Base-by-base conservation (phyloP, 2,888 invertebrate genomes). In the Hecatera dysodea region DNA sequence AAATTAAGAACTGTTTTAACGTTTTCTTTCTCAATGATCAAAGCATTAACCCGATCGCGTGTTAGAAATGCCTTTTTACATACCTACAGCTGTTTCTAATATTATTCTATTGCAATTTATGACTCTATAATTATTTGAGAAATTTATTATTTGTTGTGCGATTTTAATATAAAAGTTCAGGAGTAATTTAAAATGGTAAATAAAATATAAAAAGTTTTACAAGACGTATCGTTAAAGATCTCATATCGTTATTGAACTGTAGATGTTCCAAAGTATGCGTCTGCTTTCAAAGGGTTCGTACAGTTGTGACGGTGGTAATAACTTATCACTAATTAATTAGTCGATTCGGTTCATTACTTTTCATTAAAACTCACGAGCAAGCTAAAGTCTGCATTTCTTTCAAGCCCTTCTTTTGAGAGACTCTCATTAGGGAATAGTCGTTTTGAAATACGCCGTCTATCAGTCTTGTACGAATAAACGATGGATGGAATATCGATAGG, bases 31-130 rank as follows among this genome's bases (percentile, higher is more conserved):
- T 22, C 60, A 76, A 84, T 86, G 82, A 88, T 86, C 85, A 87
- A 86, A 88, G 85, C 74, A 81, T 80, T 73, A 46, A 46, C 72
- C 78, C 71, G 72, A 88, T 90, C 75, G 89, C 89, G 87, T 85
- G 83, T 75, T 72, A 68, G 65, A 75, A 73, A 76, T 73, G 17
- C 63, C 62, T 48, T 76, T 84, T 83, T 83, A 62, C 66, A 75
- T 74, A 62, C 66, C 73, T 74, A 62, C 74, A 72, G 61, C 66
- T 78, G 80, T 53, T 67, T 72, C 73, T 81, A 84, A 79, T 83
- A 72, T 66, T 72, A 70, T 75, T 83, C 67, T 83, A 82, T 72
- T 70, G 55, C 64, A 77, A 79, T 85, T 75, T 78, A 74, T 70
- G 17, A 48, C 48, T 52, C 52, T 55, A 53, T 84, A 75, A 81